Evolutionary conservation across 2,797 vertebrate species (phyloP).

Genomic region (Percopsis omiscomaycus): DNA sequence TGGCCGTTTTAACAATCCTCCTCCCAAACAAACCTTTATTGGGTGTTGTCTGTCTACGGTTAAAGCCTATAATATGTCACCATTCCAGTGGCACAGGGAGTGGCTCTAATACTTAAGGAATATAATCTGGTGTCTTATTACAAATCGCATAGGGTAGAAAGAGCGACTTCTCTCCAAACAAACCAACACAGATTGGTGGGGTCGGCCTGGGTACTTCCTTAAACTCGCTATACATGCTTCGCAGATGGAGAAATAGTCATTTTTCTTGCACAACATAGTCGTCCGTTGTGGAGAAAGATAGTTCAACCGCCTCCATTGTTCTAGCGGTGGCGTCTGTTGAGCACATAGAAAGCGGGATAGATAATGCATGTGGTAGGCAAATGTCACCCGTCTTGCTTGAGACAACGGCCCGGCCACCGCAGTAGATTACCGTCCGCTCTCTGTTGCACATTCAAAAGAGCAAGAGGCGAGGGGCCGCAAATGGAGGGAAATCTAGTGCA

Average conservation of each 20-base stretch:
- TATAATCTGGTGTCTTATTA: neutral
- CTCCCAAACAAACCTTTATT: neutral
- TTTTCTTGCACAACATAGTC: neutral
- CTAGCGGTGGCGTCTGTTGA: slow-evolving; percentile 30
- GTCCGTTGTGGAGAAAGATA: slow-evolving; percentile 1
- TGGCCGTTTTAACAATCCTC: neutral
- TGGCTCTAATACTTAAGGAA: neutral
- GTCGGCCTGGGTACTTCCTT: slow-evolving; percentile 4
- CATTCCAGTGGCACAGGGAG: slow-evolving; percentile 29
- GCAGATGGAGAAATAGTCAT: slow-evolving; percentile 1
- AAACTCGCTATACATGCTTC: slow-evolving; percentile 3
- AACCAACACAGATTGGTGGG: neutral
- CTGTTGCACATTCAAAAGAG: slow-evolving; percentile 53
- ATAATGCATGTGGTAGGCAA: slow-evolving; percentile 38
- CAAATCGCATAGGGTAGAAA: neutral
- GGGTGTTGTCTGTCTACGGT: slow-evolving; percentile 16
- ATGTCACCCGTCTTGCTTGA: slow-evolving; percentile 34
- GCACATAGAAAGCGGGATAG: slow-evolving; percentile 39
- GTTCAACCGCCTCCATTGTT: neutral
- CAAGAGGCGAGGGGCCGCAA: slow-evolving; percentile 2
- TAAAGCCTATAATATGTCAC: slow-evolving; percentile 16
- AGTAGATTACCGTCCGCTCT: slow-evolving; percentile 34
- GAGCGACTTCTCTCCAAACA: neutral
- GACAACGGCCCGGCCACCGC: slow-evolving; percentile 37
- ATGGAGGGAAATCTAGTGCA: slow-evolving; percentile 12